Base-by-base conservation (phyloP, 64 coral and sea anemone species). In the Actinia equina region DNA sequence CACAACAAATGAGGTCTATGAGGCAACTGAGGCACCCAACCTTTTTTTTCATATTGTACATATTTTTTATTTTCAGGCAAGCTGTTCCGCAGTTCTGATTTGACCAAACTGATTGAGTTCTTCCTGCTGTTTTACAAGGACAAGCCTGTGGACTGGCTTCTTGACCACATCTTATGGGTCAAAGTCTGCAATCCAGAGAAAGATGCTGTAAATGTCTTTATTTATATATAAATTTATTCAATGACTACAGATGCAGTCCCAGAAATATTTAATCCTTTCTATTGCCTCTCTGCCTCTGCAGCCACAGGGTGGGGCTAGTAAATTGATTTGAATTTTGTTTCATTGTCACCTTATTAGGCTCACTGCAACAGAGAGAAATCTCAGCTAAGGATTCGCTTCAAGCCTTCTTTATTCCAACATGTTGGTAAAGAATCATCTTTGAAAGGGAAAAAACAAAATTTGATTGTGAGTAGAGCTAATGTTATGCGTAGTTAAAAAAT, bases 121-220 rank as follows among this genome's bases (percentile, higher is more conserved):
- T 90, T 98, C 26, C 86, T 98, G 2, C 89, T 98, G 87, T 98
- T 98, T 82, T 85, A 98, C 59, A 94, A 89, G 88, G 96, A 98
- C 76, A 98, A 98, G 67, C 96, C 96, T 63, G 96, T 98, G 54
- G 96, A 98, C 77, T 98, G 96, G 96, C 86, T 98, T 26, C 65
- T 98, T 56, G 96, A 98, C 77, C 96, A 98, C 77, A 95, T 95
- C 43, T 76, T 98, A 15, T 98, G 96, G 96, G 96, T 98, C 2
- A 94, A 95, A 90, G 96, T 98, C 9, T 98, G 96, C 77, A 98
- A 90, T 63, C 96, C 96, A 43, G 96, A 98, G 42, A 98, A 98
- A 88, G 96, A 98, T 88, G 27, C 43, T 77, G 96, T 98, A 91
- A n/a, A n/a, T 86, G 92, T 59, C 23, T 74, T 30, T 13, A n/a